phyloP scores from a whole-genome alignment of 2,888 invertebrate species.

The Synanthedon formicaeformis region DNA sequence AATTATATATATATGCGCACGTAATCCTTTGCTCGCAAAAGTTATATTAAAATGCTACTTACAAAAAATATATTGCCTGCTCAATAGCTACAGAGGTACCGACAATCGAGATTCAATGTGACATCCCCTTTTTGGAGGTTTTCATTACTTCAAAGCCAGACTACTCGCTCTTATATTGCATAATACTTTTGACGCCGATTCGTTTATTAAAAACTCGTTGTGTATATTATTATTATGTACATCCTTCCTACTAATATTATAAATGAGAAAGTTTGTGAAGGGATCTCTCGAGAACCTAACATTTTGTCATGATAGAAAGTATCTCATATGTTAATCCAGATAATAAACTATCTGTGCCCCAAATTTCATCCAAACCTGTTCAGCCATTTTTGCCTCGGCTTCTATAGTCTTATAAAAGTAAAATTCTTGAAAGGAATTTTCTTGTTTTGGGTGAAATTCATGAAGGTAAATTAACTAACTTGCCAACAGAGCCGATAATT shows the following conservation, averaged over 20 bases:
- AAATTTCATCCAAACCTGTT: too few relatives aligned
- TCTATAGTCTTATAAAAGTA: slow-evolving; percentile 3
- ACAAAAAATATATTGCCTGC: slow-evolving; percentile 21
- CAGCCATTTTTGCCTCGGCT: too few relatives aligned
- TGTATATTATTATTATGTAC: too few relatives aligned
- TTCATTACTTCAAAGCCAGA: slow-evolving; percentile 12
- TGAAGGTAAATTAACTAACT: slow-evolving; percentile 3
- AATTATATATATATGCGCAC: neutral
- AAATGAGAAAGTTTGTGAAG: too few relatives aligned
- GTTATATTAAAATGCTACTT: slow-evolving; percentile 15
- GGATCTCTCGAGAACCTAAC: too few relatives aligned
- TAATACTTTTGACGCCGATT: slow-evolving; percentile 11
- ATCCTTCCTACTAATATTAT: too few relatives aligned
- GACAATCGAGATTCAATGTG: slow-evolving; percentile 10
- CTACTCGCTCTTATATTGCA: slow-evolving; percentile 9
- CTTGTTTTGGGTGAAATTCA: slow-evolving; percentile 4
- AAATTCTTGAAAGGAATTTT: slow-evolving; percentile 9
- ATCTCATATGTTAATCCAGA: too few relatives aligned
- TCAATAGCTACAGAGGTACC: slow-evolving; percentile 17
- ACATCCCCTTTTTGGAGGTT: slow-evolving; percentile 15
- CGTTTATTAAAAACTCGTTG: slow-evolving; percentile 10
- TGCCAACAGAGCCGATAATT: neutral
- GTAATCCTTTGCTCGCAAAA: slow-evolving; percentile 25
- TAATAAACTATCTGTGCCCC: too few relatives aligned
- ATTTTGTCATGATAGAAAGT: too few relatives aligned